Conservation (phyloP, 2,888 invertebrate species). For the Tinea semifulvella region DNA sequence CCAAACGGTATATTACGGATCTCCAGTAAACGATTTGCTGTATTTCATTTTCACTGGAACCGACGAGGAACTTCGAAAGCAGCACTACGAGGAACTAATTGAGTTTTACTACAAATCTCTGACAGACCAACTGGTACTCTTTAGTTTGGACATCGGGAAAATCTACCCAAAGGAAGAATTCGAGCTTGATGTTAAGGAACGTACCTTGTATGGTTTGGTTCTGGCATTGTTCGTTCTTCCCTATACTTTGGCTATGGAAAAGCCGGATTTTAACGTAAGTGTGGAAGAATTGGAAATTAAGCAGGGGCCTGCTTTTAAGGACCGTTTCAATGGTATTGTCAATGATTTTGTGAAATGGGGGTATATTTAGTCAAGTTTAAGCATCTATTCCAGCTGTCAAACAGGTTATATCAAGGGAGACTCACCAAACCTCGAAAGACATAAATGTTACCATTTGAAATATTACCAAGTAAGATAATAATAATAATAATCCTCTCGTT, state of each 20-base stretch:
- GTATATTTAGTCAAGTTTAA: constrained; percentile 8
- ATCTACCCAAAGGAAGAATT: constrained; percentile 15
- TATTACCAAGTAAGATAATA: no score
- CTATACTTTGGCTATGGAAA: constrained; percentile 15
- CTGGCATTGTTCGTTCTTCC: constrained; percentile 15
- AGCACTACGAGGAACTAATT: constrained; percentile 13
- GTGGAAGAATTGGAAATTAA: constrained; percentile 8
- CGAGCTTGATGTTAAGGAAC: constrained; percentile 14
- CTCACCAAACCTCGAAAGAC: no score
- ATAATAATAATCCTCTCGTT: no score
- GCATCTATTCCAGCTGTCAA: no score
- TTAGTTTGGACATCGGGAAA: constrained; percentile 4
- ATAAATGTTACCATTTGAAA: no score
- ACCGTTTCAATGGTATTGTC: constrained; percentile 15
- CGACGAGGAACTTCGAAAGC: constrained; percentile 14
- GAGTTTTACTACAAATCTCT: constrained; percentile 14
- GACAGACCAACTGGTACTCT: background rate
- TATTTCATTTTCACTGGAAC: constrained; percentile 17
- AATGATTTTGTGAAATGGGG: constrained; percentile 16
- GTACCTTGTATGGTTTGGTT: constrained; percentile 12
- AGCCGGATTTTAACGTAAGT: constrained; percentile 15
- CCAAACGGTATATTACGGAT: constrained; percentile 16
- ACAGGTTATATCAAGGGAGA: no score
- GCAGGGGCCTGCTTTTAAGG: constrained; percentile 12
- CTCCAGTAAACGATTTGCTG: constrained; percentile 16